Evolutionary conservation across 2,888 invertebrate genomes (phyloP), one percentile per base, ranked within the genome.

Genomic region (Leucoma salicis): DNA sequence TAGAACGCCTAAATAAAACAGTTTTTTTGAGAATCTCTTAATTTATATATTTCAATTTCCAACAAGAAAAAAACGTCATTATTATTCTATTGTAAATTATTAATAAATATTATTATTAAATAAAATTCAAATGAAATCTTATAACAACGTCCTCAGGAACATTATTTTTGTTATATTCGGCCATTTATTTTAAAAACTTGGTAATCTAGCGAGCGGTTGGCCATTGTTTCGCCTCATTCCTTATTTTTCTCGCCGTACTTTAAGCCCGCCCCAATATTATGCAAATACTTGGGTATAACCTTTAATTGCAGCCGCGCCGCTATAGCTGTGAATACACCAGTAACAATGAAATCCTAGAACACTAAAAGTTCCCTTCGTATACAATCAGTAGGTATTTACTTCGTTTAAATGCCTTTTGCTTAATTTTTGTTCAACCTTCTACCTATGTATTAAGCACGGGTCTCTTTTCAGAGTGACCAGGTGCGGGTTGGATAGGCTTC

Each of bases 251-350:
- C 57, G 46, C 39, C 49, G 49, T 61, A 58, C 66, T 65, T 70
- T 66, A 63, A 61, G 66, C 57, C 57, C 64, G 52, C 65, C 63
- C 67, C 63, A 70, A 77, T 73, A 76, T 74, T 78, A 81, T 78
- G 78, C 73, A 78, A 80, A 81, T 76, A 71, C 66, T 61, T 59
- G 64, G 71, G 68, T 68, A 72, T 81, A 73, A 77, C 70, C 68
- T 79, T 78, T 77, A 78, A 80, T 79, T 78, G 74, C 67, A 53
- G 65, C 63, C 66, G 51, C 56, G 58, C 64, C 62, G 57, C 65
- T 52, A 55, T 54, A 45, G 49, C 55, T 56, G 61, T 49, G 48
- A 59, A 63, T 42, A 59, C 49, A 54, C 42, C 56, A 46, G 48
- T 57, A 59, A 65, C 70, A 74, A 70, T 64, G 66, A 73, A 69